Percentiles rank a stretch among this genome's conserved stretches.
Evolutionary conservation across 2,797 vertebrate species (phyloP).

Genomic region (Cygnus olor): DNA sequence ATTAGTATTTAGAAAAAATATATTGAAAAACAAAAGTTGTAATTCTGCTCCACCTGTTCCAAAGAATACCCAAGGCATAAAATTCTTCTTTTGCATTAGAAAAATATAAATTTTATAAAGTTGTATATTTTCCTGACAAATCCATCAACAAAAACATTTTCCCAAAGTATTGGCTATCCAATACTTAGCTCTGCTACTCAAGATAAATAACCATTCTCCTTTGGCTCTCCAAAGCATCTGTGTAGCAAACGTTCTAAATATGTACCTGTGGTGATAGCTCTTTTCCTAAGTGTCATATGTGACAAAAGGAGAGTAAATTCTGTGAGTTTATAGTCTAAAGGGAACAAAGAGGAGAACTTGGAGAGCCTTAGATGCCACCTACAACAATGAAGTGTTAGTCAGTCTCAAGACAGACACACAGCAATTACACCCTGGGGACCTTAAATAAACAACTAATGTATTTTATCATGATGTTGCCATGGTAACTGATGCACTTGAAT

Average conservation of each 20-base stretch:
- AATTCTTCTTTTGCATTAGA: not conserved
- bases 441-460: not conserved
- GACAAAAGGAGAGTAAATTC: not conserved
- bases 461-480: not conserved
- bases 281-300: not conserved
- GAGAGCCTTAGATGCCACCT: not conserved
- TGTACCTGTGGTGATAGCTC: not conserved
- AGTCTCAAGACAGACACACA: not conserved
- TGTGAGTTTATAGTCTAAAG: not conserved
- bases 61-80: not conserved
- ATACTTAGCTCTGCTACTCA: not conserved
- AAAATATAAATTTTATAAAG: not conserved
- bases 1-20: not conserved
- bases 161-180: not conserved
- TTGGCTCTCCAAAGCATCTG: not conserved
- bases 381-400: not conserved
- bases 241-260: not conserved
- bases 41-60: not conserved
- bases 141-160: not conserved
- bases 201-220: not conserved
- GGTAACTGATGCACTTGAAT: not conserved
- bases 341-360: not conserved
- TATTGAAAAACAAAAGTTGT: not conserved
- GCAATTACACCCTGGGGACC: not conserved
- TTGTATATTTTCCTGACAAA: not conserved